phyloP scores from a whole-genome alignment of 2,797 vertebrate species.

The Propithecus perrieri region DNA sequence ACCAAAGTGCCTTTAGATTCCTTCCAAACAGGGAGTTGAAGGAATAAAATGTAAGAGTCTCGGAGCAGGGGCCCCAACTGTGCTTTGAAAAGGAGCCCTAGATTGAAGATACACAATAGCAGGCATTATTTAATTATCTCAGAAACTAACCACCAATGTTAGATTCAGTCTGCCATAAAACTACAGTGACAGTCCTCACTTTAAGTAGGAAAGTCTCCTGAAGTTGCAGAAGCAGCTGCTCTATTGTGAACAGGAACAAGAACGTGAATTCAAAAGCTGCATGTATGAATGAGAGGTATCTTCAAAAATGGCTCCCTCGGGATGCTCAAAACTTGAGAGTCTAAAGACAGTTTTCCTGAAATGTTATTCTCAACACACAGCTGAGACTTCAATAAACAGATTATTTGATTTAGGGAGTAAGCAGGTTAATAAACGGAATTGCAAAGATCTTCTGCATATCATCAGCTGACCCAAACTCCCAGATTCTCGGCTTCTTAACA shows the following conservation, averaged over 20 bases:
- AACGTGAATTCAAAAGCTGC: constrained; percentile 58
- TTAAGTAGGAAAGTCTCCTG: constrained; percentile 53
- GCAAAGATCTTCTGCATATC: constrained; percentile 51
- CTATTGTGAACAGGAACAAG: constrained; percentile 49
- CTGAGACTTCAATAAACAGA: constrained; percentile 38
- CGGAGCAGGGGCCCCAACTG: neutral
- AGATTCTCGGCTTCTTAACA: neutral
- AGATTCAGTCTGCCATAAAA: constrained; percentile 50
- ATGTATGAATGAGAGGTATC: constrained; percentile 51
- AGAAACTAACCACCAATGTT: constrained; percentile 55
- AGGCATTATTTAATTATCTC: constrained; percentile 62
- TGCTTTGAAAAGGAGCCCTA: constrained; percentile 24
- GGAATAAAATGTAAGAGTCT: neutral
- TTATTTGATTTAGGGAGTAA: constrained; percentile 62
- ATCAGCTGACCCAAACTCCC: constrained; percentile 43
- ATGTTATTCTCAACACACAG: constrained; percentile 56
- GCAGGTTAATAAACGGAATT: constrained; percentile 58
- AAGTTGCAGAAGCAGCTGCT: constrained; percentile 53
- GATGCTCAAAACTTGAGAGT: constrained; percentile 56
- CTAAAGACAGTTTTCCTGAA: constrained; percentile 55
- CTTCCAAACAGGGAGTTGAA: neutral
- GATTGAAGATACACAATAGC: neutral
- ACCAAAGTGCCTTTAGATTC: neutral
- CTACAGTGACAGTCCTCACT: constrained; percentile 37
- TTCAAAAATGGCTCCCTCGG: constrained; percentile 49